Evolutionary conservation across 2,113 vertebrate species (phyloP).

Genomic region (Halcyon senegalensis): DNA sequence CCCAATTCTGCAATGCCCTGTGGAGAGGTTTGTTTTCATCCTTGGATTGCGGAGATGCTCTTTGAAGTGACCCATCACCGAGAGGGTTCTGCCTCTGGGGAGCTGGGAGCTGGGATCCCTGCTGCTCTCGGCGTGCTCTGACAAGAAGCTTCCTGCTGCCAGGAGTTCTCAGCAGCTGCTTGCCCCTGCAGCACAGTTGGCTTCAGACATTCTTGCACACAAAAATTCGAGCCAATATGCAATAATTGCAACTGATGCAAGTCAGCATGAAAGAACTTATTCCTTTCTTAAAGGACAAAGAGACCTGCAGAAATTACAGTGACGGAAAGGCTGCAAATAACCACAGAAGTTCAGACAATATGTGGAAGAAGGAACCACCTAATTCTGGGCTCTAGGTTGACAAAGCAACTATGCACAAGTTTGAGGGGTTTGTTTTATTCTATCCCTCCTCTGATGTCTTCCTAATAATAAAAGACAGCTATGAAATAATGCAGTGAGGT

Average conservation of each 20-base stretch:
- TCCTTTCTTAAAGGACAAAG: background rate
- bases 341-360: background rate
- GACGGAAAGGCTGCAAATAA: background rate
- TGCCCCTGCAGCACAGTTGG: conserved; percentile 9
- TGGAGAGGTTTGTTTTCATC: background rate
- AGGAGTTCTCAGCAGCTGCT: background rate
- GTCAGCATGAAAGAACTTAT: background rate
- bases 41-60: background rate
- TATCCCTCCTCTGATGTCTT: background rate
- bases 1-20: background rate
- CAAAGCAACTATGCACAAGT: background rate
- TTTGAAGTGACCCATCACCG: background rate
- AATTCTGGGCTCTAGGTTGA: background rate
- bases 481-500: background rate
- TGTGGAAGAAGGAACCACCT: background rate
- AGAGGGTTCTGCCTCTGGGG: background rate
- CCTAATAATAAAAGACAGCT: background rate
- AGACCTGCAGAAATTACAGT: background rate
- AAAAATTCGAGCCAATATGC: background rate
- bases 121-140: background rate
- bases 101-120: background rate
- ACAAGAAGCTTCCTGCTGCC: background rate
- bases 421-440: background rate
- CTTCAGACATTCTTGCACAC: background rate
- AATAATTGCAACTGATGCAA: background rate